phyloP scores from a whole-genome alignment of 2,113 vertebrate species.

The Lichenostomus cassidix region DNA sequence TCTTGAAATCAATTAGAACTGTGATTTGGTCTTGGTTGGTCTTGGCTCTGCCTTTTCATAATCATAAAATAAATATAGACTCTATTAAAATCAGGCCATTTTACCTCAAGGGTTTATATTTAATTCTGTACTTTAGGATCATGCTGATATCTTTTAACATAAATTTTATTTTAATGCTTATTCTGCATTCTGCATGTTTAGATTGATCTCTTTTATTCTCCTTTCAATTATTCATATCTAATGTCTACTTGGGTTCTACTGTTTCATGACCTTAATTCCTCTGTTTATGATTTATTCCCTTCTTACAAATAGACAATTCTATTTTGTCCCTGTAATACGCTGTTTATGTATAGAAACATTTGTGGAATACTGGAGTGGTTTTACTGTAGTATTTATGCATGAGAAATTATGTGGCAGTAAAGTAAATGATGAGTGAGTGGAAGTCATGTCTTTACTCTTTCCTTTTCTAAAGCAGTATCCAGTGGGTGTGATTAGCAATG shows the following conservation, averaged over 20 bases:
- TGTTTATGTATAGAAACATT: constrained; percentile 46
- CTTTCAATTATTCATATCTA: not conserved
- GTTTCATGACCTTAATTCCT: not conserved
- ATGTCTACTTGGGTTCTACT: not conserved
- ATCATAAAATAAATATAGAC: not conserved
- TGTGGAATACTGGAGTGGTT: constrained; percentile 31
- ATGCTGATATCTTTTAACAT: not conserved
- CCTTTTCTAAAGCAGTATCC: constrained; percentile 26
- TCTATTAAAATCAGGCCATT: not conserved
- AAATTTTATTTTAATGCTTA: not conserved
- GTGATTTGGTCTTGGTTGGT: not conserved
- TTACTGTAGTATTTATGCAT: not conserved
- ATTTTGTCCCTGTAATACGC: not conserved
- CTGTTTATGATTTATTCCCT: constrained; percentile 36
- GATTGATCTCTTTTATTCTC: not conserved
- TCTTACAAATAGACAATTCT: not conserved
- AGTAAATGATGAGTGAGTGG: not conserved
- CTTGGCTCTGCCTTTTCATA: not conserved
- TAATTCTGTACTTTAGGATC: not conserved
- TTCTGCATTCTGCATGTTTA: not conserved
- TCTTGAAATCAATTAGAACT: not conserved
- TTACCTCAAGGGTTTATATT: not conserved
- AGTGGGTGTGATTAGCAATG: constrained; percentile 54
- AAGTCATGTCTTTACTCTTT: constrained; percentile 17
- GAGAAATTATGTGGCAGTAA: constrained; percentile 1